Percentiles rank a stretch among this genome's conserved stretches.
These are phyloP conservation scores for Micromussa lordhowensis DNA, from an alignment of 92 coral and sea anemone genomes.

Conservation along the genomic window DNA sequence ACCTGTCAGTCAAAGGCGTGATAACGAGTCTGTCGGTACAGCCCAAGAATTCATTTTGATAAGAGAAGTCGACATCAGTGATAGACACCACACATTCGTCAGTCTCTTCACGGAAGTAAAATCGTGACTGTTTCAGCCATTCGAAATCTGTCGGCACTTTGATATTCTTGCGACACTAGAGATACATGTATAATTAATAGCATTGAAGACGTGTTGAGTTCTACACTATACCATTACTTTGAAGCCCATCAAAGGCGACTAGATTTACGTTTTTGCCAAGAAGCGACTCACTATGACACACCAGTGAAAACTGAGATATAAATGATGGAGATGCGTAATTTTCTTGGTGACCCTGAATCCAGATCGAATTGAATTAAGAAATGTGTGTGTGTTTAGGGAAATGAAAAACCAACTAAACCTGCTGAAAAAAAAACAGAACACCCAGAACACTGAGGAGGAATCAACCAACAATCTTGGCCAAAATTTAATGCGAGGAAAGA, in stretches of 20 bases:
- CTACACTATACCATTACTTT: not conserved
- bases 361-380: not conserved
- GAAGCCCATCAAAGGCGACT: not conserved
- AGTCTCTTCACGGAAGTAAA: slow-evolving; percentile 98
- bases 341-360: not conserved
- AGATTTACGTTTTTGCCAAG: not conserved
- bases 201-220: not conserved
- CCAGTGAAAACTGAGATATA: not conserved
- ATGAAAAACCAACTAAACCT: not conserved
- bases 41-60: slow-evolving; percentile 98
- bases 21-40: slow-evolving; percentile 98
- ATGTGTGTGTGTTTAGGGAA: not conserved
- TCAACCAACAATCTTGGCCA: no score
- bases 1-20: slow-evolving; percentile 99
- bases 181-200: not conserved
- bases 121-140: slow-evolving; percentile 99
- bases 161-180: slow-evolving; percentile 90
- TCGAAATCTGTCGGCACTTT: slow-evolving; percentile 94
- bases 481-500: no score
- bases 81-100: slow-evolving; percentile 97
- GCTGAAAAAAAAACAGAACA: no score
- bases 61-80: slow-evolving; percentile 95
- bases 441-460: no score
- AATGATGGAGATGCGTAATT: not conserved
- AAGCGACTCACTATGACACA: not conserved